A percentile compares a stretch with the other conserved stretches of the same genome.
Evolutionary conservation across 2,888 invertebrate genomes (phyloP).

Genomic region (Erebia ligea): DNA sequence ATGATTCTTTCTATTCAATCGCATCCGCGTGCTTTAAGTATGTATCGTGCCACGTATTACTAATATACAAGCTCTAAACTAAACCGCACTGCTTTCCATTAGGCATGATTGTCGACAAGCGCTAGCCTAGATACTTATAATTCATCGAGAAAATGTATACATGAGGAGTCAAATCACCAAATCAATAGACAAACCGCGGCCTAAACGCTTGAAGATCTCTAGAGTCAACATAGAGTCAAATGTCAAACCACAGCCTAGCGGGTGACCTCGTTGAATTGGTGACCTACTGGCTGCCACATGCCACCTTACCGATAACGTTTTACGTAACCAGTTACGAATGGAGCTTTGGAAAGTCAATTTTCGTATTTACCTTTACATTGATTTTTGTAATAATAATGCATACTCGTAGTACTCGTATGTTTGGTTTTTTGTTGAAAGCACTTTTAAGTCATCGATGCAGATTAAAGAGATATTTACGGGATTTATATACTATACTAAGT

Average conservation of each 20-base stretch:
- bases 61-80: too few relatives aligned
- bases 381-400: slow-evolving; percentile 10
- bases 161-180: neutral
- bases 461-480: too few relatives aligned
- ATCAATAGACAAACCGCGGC: slow-evolving; percentile 18
- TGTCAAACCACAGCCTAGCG: slow-evolving; percentile 40
- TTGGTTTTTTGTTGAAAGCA: too few relatives aligned
- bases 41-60: too few relatives aligned
- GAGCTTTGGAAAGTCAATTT: slow-evolving; percentile 34
- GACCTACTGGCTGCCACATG: slow-evolving; percentile 43
- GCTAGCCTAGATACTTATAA: too few relatives aligned
- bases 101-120: too few relatives aligned
- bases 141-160: too few relatives aligned
- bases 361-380: slow-evolving; percentile 30
- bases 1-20: too few relatives aligned
- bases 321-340: slow-evolving; percentile 42
- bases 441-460: too few relatives aligned
- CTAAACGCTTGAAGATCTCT: neutral
- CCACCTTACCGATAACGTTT: slow-evolving; percentile 44
- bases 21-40: too few relatives aligned
- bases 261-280: slow-evolving; percentile 62
- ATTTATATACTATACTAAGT: too few relatives aligned
- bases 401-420: neutral
- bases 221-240: slow-evolving; percentile 14
- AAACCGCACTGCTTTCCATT: too few relatives aligned